A percentile compares a stretch with the other conserved stretches of the same genome.
Conservation (phyloP, 64 coral and sea anemone genomes). For the Dendrophyllia cribrosa region DNA sequence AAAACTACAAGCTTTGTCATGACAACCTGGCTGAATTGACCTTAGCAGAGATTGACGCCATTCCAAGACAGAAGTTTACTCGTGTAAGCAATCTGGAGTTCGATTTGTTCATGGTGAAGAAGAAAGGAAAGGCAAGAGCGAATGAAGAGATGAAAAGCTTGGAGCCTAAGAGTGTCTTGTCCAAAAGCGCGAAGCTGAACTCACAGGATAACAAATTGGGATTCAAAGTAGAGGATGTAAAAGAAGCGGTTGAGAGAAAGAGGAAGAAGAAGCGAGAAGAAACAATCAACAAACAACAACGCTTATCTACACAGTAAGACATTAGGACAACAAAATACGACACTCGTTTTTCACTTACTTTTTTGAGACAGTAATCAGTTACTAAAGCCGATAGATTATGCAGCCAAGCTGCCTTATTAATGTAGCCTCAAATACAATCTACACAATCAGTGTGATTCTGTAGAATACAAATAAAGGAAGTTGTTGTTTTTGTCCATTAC, state of each 20-base stretch:
- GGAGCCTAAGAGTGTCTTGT: slow-evolving; percentile 50
- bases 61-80: slow-evolving; percentile 78
- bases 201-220: slow-evolving; percentile 62
- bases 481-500: no score
- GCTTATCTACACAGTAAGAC: not conserved
- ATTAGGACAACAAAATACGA: not conserved
- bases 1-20: slow-evolving; percentile 64
- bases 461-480: no score
- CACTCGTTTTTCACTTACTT: no score
- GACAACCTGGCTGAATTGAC: slow-evolving; percentile 39
- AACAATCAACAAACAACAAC: not conserved
- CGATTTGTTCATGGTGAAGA: slow-evolving; percentile 59
- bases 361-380: no score
- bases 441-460: no score
- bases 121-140: slow-evolving; percentile 48
- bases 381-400: no score
- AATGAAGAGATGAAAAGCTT: slow-evolving; percentile 15
- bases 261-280: slow-evolving; percentile 34
- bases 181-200: slow-evolving; percentile 37
- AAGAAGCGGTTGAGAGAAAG: slow-evolving; percentile 57
- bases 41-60: slow-evolving; percentile 42
- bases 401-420: no score
- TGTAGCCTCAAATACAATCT: no score
- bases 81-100: slow-evolving; percentile 38
- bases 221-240: slow-evolving; percentile 65